A percentile compares a stretch with the other conserved stretches of the same genome.
Conservation (phyloP, 2,113 vertebrate genomes). For the Addax nasomaculatus region DNA sequence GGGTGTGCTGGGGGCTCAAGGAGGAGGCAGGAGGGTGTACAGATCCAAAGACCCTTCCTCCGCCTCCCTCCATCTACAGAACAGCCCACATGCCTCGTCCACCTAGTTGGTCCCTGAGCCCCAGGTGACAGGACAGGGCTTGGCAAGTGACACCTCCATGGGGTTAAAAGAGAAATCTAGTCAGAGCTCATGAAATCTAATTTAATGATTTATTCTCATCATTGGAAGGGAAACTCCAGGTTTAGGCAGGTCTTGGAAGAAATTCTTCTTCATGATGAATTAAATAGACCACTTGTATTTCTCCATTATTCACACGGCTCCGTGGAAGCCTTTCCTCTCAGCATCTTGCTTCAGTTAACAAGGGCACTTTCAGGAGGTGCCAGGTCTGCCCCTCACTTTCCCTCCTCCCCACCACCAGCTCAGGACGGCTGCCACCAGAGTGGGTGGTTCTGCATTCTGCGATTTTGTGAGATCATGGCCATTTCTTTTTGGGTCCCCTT, state of each 20-base stretch:
- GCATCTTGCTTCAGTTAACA: not conserved
- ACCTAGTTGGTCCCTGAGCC: fast-evolving
- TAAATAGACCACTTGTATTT: not conserved
- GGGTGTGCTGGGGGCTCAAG: not conserved
- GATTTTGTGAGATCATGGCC: fast-evolving
- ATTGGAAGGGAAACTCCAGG: not conserved
- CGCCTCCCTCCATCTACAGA: not conserved
- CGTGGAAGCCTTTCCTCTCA: too few species aligned
- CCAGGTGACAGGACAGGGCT: fast-evolving
- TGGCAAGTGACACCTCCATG: not conserved
- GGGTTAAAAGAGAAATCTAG: not conserved
- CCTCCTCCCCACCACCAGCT: too few species aligned
- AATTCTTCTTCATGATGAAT: not conserved
- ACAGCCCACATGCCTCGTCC: fast-evolving
- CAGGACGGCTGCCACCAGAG: fast-evolving
- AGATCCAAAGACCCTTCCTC: not conserved
- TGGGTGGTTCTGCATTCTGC: fast-evolving
- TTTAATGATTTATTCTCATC: not conserved
- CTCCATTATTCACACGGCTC: not conserved
- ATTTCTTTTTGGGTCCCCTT: too few species aligned
- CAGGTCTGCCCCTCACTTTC: fast-evolving
- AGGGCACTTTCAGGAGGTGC: not conserved
- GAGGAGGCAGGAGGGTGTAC: too few species aligned
- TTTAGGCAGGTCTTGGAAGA: not conserved
- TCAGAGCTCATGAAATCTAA: not conserved